Evolutionary conservation across 2,797 vertebrate genomes (phyloP), one percentile per base, ranked within the genome.

Genomic region (Chrysocyon brachyurus): DNA sequence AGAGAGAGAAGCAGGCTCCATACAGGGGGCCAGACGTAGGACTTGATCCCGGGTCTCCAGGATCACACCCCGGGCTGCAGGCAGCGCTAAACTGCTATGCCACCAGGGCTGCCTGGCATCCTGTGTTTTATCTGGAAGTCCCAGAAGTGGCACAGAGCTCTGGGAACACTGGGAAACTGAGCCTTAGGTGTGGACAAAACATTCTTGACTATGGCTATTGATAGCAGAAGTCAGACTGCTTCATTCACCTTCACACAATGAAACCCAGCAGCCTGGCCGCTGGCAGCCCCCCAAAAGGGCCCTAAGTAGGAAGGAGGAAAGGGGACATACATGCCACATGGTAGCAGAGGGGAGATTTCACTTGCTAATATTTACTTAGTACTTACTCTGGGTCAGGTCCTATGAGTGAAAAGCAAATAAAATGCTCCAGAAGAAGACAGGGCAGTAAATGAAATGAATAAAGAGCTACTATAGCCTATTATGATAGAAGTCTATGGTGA

Each of bases 131-230:
- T 61, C 33, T 83, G 49, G 56, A 5, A 22, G 24, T 11, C 70
- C 54, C 57, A 68, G 90, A 97, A 33, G 24, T 88, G 68, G 85
- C 49, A 22, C 19, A 46, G 46, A 40, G 12, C 26, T 88, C 77
- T 89, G 75, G 87, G 28, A 64, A 85, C 19, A 14, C n/a, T n/a
- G 77, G 68, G 36, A 79, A 75, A 68, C 12, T 79, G 12, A 16
- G 56, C 28, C 52, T 85, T 46, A 33, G 22, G 6, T 64, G 4
- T 46, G 21, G 57, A 87, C 11, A n/a, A 68, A 70, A 49, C 61
- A 84, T 31, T 16, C 57, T 91, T 75, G 52, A 21, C 16, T 1
- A 0, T 63, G 56, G 66, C n/a, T 68, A 10, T 59, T 31, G 59
- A 84, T 1, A 64, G 36, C 26, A 56, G 56, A 57, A 56, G 16